phyloP scores from a whole-genome alignment of 2,797 vertebrate species.

The Salarias fasciatus region DNA sequence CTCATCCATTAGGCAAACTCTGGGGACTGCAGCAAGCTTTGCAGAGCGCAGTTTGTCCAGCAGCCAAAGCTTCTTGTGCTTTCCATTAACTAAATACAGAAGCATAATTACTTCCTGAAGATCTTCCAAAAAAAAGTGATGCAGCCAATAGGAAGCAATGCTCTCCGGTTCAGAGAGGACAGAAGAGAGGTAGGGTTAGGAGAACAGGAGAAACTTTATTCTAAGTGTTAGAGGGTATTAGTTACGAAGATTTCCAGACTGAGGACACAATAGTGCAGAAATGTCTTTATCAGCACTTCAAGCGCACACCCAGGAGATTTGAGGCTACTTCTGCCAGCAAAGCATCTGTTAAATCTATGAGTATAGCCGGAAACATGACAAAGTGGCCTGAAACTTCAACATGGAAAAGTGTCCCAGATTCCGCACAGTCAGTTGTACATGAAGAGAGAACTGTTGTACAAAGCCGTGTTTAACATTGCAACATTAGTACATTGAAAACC shows the following conservation, averaged over 20 bases:
- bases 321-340: conserved; percentile 52
- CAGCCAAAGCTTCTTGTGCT: conserved; percentile 55
- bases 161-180: conserved; percentile 29
- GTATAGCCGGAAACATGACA: conserved; percentile 47
- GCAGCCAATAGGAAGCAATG: conserved; percentile 18
- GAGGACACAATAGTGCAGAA: conserved; percentile 60
- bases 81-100: conserved; percentile 66
- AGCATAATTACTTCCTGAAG: conserved; percentile 60
- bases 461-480: conserved; percentile 26
- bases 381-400: conserved; percentile 35
- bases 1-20: conserved; percentile 58
- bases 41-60: conserved; percentile 44
- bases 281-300: conserved; percentile 66
- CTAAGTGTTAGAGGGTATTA: conserved; percentile 40
- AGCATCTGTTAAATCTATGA: conserved; percentile 71
- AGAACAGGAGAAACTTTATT: conserved; percentile 22
- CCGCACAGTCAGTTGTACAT: conserved; percentile 53
- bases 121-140: conserved; percentile 56
- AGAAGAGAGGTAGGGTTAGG: conserved; percentile 41
- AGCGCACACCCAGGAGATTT: conserved; percentile 57
- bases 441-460: conserved; percentile 19
- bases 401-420: conserved; percentile 40
- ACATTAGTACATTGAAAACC: conserved; percentile 29
- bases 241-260: conserved; percentile 48
- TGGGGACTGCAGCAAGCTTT: conserved; percentile 36